A percentile compares a stretch with the other conserved stretches of the same genome.
Evolutionary conservation across 1,140 invertebrate species (phyloP).

Genomic region (Venturia canescens): DNA sequence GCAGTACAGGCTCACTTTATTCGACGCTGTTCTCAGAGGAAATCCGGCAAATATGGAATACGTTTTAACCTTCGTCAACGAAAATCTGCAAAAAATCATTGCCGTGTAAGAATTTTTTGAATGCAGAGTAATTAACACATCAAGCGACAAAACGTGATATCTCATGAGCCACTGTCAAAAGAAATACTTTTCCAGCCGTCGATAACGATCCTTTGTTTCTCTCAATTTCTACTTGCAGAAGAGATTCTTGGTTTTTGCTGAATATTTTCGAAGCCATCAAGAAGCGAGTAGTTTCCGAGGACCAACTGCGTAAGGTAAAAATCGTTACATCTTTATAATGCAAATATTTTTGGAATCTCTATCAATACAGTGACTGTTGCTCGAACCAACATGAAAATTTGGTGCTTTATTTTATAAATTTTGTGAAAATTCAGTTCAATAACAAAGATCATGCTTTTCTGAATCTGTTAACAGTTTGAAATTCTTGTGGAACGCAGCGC

Average conservation of each 20-base stretch:
- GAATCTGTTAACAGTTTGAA: conserved; percentile 53
- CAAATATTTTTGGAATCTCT: no score
- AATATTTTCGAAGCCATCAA: conserved; percentile 58
- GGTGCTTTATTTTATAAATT: no score
- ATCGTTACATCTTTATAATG: neutral
- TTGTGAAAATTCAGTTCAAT: no score
- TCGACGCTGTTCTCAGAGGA: conserved; percentile 59
- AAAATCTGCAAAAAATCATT: conserved; percentile 57
- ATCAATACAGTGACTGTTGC: no score
- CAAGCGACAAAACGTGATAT: neutral
- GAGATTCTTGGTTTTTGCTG: conserved; percentile 55
- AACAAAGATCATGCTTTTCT: conserved; percentile 16
- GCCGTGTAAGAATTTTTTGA: conserved; percentile 51
- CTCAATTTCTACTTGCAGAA: conserved; percentile 49
- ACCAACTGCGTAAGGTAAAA: conserved; percentile 58
- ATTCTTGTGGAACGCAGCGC: conserved; percentile 51
- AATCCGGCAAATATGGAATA: conserved; percentile 52
- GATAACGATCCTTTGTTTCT: neutral
- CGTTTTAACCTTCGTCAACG: conserved; percentile 55
- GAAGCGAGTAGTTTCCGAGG: conserved; percentile 49
- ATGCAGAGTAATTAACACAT: neutral
- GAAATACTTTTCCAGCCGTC: no score
- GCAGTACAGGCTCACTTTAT: conserved; percentile 68
- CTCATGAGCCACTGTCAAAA: neutral
- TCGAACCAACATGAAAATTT: no score